Evolutionary conservation across 1,140 invertebrate genomes (phyloP).

Genomic region (Semibalanus balanoides): DNA sequence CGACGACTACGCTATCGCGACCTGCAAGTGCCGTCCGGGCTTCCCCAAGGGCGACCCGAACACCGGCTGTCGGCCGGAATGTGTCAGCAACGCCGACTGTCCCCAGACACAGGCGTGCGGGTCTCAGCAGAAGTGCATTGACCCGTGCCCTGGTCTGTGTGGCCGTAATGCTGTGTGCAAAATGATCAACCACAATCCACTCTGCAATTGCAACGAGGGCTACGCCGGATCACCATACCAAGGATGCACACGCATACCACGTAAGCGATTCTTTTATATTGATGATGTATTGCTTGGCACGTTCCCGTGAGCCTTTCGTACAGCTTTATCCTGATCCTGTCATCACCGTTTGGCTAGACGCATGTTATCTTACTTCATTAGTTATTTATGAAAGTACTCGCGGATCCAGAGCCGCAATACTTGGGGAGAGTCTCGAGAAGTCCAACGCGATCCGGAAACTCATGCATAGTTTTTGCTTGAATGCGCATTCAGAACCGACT

Average conservation of each 20-base stretch:
- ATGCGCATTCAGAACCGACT: too few relatives aligned
- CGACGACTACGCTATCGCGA: conserved; percentile 40
- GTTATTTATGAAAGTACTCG: too few relatives aligned
- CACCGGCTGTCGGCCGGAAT: conserved; percentile 56
- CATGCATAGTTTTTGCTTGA: too few relatives aligned
- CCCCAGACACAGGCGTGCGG: conserved; percentile 49
- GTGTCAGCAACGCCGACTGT: conserved; percentile 59
- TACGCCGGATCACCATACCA: conserved; percentile 27
- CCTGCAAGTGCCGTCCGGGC: conserved; percentile 47
- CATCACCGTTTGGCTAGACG: too few relatives aligned
- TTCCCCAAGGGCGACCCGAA: conserved; percentile 41
- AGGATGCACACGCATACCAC: conserved; percentile 19
- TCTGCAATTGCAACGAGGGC: conserved; percentile 25
- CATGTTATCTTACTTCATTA: too few relatives aligned
- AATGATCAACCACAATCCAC: conserved; percentile 23
- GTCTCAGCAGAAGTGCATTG: conserved; percentile 47
- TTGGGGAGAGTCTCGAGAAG: too few relatives aligned
- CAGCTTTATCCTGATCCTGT: too few relatives aligned
- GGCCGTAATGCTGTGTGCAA: conserved; percentile 24
- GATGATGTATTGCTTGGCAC: too few relatives aligned
- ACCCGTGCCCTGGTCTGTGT: conserved; percentile 31
- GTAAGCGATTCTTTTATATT: not conserved
- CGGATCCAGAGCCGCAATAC: too few relatives aligned
- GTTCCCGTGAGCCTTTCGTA: too few relatives aligned
- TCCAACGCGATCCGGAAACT: too few relatives aligned